Evolutionary conservation across 2,113 vertebrate genomes (phyloP).

Genomic region (Probosciger aterrimus): DNA sequence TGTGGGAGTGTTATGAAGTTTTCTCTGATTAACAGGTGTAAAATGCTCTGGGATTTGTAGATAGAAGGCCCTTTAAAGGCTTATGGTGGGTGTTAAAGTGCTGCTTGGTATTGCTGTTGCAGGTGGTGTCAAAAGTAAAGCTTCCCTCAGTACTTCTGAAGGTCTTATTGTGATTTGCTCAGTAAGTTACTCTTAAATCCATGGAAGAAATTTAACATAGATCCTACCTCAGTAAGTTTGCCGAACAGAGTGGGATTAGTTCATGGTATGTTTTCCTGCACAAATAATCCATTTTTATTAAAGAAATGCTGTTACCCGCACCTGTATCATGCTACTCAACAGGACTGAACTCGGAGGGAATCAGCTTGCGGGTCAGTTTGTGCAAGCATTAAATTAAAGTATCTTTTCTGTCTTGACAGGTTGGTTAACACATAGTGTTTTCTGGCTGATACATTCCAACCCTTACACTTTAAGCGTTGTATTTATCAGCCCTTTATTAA

Average conservation of each 20-base stretch:
- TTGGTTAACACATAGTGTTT: background rate
- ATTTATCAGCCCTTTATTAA: slow-evolving; percentile 59
- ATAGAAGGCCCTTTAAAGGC: background rate
- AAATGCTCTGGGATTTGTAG: background rate
- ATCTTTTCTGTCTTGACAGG: background rate
- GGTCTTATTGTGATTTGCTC: background rate
- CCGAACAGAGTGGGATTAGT: background rate
- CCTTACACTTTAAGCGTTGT: background rate
- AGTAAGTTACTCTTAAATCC: background rate
- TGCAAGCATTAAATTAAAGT: background rate
- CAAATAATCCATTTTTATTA: background rate
- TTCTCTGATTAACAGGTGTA: background rate
- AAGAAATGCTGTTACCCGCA: background rate
- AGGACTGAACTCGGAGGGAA: background rate
- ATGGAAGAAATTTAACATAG: background rate
- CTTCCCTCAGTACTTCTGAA: background rate
- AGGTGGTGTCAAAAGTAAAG: background rate
- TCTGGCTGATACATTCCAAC: background rate
- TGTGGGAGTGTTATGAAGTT: background rate
- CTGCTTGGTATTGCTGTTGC: background rate
- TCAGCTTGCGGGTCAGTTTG: background rate
- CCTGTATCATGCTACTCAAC: background rate
- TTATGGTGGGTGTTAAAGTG: background rate
- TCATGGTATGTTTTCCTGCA: background rate
- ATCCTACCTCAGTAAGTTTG: background rate